Evolutionary conservation across 2,888 invertebrate species (phyloP).

Genomic region (Dasysyrphus tricinctus): DNA sequence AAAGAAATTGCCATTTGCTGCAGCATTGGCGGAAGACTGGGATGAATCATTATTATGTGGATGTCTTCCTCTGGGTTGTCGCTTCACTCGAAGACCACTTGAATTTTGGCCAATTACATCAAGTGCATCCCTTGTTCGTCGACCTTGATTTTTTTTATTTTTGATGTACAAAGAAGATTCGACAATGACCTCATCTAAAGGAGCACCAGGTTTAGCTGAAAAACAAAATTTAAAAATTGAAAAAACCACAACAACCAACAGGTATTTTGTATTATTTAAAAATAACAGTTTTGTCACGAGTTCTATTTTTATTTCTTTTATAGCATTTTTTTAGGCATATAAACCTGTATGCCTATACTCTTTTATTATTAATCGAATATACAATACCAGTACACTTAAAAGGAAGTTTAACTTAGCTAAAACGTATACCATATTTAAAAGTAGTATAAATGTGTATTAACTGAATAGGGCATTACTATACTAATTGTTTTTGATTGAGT

Average conservation of each 20-base stretch:
- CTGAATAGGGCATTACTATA: neutral
- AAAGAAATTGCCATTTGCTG: slow-evolving; percentile 77
- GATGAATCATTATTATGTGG: slow-evolving; percentile 77
- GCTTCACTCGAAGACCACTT: slow-evolving; percentile 26
- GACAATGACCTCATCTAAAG: slow-evolving; percentile 84
- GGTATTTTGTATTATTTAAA: neutral
- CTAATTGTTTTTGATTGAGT: neutral
- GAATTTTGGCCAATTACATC: neutral
- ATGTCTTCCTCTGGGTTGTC: slow-evolving; percentile 26
- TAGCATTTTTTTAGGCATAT: neutral
- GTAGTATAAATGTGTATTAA: neutral
- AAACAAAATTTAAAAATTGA: neutral
- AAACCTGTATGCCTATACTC: slow-evolving; percentile 10
- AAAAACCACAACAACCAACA: neutral
- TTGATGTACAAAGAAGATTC: slow-evolving; percentile 84
- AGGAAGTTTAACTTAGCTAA: no score
- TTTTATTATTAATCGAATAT: neutral
- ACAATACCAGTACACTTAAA: neutral
- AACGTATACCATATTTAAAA: neutral
- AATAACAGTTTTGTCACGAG: neutral
- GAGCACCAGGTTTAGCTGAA: slow-evolving; percentile 78
- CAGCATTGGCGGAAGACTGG: slow-evolving; percentile 80
- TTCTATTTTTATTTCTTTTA: neutral
- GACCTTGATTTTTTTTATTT: slow-evolving; percentile 80
- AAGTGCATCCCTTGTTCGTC: slow-evolving; percentile 76